Base-by-base conservation (phyloP, 2,888 invertebrate species). In the Cloeon dipterum region DNA sequence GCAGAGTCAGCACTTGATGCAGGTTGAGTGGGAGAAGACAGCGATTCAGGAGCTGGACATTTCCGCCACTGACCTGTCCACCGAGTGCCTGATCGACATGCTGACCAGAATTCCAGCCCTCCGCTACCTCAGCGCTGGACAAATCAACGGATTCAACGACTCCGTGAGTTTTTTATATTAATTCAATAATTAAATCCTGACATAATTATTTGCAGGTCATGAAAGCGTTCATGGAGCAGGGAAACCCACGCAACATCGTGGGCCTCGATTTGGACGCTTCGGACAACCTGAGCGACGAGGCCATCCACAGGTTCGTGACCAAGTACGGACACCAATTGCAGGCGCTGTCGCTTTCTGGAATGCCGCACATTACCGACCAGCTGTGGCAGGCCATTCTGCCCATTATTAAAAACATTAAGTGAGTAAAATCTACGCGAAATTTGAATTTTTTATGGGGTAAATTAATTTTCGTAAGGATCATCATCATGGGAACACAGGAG, bases 1-100 rank as follows among this genome's bases (percentile, higher is more conserved):
- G 7, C 78, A 81, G 52, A 88, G 88, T 46, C 86, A 91, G 47
- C 70, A 82, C 55, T 77, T 99, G 41, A 82, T 85, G 76, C 78
- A 79, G 52, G 93, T 93, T 7, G 94, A 96, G 50, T 99, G 98
- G 98, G 94, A 98, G 56, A 89, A 93, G 56, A 82, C 88, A 2
- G 73, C 75, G 0, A 58, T 99, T 39, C 83, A 82, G 54, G 98
- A 99, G 58, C 54, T 99, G 46, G 98, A 99, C 51, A 78, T 99
- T 39, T 89, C 93, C 0, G 98, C 89, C 2, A 98, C 96, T 0
- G 96, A 99, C 57, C 59, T 99, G 40, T 81, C 83, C 2, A 74
- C 88, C 0, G 94, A 96, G 52, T 86, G 91, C 44, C 66, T 99
- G 29, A 77, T 83, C 41, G 88, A 91, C 54, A 77, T 98, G 70